These are phyloP conservation scores for Bombus balteatus DNA, from an alignment of 1,140 invertebrate species.

Conservation along the genomic window DNA sequence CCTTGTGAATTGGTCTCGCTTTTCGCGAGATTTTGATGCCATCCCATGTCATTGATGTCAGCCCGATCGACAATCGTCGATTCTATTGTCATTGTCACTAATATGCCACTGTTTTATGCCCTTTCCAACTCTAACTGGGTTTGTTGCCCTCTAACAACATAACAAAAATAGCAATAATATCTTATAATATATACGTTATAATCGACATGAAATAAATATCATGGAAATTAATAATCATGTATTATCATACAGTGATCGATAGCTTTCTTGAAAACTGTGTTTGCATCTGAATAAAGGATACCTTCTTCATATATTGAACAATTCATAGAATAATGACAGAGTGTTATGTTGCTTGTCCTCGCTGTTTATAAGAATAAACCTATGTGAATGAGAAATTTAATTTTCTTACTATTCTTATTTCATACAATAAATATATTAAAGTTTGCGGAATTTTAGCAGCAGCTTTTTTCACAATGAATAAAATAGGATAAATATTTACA, in stretches of 20 bases:
- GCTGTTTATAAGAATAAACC: not conserved
- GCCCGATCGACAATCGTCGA: not conserved
- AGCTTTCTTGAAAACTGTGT: not conserved
- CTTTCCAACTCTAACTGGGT: not conserved
- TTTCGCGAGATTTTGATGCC: not conserved
- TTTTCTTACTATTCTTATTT: not conserved
- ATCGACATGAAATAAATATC: not conserved
- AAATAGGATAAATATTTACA: not conserved
- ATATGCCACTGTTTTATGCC: not conserved
- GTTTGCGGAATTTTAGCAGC: not conserved
- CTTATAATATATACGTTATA: not conserved
- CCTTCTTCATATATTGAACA: not conserved
- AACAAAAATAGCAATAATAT: not conserved
- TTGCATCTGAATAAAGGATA: not conserved
- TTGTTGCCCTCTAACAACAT: not conserved
- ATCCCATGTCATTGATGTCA: too few relatives aligned
- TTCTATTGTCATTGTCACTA: conserved; percentile 38
- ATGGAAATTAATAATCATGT: not conserved
- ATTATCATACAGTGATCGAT: not conserved
- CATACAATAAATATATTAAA: not conserved
- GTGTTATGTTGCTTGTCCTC: not conserved
- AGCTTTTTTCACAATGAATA: not conserved
- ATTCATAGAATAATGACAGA: not conserved
- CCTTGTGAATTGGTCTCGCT: not conserved
- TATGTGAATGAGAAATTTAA: not conserved